Conservation (phyloP, 2,113 vertebrate genomes). For the Bubo blakistoni region DNA sequence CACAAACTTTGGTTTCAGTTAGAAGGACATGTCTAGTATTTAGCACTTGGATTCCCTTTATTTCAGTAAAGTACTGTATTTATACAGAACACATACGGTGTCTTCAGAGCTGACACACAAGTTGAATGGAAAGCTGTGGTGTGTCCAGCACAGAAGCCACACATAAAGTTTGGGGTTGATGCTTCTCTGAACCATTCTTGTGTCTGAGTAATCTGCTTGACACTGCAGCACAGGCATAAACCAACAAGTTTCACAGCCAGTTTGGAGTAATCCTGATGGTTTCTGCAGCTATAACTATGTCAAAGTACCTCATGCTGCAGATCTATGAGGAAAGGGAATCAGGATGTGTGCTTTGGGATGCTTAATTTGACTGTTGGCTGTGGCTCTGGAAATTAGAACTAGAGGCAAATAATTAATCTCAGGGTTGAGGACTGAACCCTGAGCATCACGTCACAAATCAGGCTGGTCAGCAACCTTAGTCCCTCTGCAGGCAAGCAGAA, state of each 20-base stretch:
- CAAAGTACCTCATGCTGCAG: not conserved
- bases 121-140: not conserved
- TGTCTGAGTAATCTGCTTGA: not conserved
- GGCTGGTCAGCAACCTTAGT: not conserved
- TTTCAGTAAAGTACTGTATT: not conserved
- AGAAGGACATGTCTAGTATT: not conserved
- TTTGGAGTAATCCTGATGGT: not conserved
- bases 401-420: not conserved
- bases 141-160: accelerated
- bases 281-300: not conserved
- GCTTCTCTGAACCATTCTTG: not conserved
- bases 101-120: not conserved
- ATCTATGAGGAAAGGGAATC: not conserved
- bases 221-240: not conserved
- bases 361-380: not conserved
- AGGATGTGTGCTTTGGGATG: not conserved
- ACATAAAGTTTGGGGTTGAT: accelerated
- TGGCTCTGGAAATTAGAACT: not conserved
- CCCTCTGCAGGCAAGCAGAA: not conserved
- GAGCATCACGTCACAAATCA: accelerated
- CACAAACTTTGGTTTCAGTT: not conserved
- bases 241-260: not conserved
- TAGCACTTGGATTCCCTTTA: not conserved
- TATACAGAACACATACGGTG: not conserved
- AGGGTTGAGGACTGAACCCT: not conserved